Evolutionary conservation across 2,797 vertebrate genomes (phyloP), one percentile per base, ranked within the genome.

Genomic region (Rhinogobio ventralis): DNA sequence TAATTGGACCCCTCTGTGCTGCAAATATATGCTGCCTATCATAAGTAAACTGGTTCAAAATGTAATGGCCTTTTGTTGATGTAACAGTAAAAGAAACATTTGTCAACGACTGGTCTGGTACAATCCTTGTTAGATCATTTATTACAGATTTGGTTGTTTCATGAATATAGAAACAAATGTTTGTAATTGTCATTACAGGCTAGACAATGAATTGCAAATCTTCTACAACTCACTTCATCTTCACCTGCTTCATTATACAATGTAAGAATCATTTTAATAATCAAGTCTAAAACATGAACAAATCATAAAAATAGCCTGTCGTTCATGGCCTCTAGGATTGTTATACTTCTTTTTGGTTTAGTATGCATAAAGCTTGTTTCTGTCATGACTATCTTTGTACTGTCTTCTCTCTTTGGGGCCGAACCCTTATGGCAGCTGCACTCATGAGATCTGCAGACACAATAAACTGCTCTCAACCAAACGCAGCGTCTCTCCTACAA

Each of bases 381-480:
- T 3, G n/a, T 45, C 13, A 69, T 73, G 7, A 3, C 15, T 49
- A 28, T 51, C 10, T 74, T 53, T 33, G 10, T 13, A 13, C 7
- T 46, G 23, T 10, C 15, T 72, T 72, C 13, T 55, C 51, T 55
- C 51, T 53, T n/a, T 76, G 33, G 33, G 2, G 13, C 14, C 5
- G 14, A 45, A 77, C 2, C 23, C 39, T 25, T 73, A 7, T 28
- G 10, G 3, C 75, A 78, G 75, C n/a, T 19, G n/a, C 75, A 19
- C 36, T 78, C 23, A 36, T 55, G 11, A 42, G 36, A 60, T 68
- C 19, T 36, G 62, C 23, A 23, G 72, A 57, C 3, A 30, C 55
- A 11, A 14, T 89, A 25, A 86, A 86, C 69, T 89, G 88, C 71
- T 80, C 86, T 0, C 23, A 74, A 15, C 85, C 86, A 2, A 81